A percentile compares a stretch with the other conserved stretches of the same genome.
These are phyloP conservation scores for Rhinatrema bivittatum DNA, from an alignment of 2,797 vertebrate species.

Conservation along the genomic window DNA sequence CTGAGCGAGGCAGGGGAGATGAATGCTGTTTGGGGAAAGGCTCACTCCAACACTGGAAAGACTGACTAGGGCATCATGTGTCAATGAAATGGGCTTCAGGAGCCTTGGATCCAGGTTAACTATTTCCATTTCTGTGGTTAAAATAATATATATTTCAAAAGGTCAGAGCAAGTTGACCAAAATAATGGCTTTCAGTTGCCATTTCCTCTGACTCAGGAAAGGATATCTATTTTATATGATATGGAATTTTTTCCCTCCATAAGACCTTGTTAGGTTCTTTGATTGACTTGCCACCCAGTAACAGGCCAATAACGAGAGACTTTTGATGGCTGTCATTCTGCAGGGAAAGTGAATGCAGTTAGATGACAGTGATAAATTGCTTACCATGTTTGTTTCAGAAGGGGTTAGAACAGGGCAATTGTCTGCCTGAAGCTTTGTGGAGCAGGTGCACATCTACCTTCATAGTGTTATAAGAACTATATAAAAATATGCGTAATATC, in stretches of 20 bases:
- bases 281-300: conserved; percentile 34
- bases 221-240: conserved; percentile 4
- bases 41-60: too few relatives aligned
- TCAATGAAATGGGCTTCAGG: too few relatives aligned
- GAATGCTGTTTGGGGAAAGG: too few relatives aligned
- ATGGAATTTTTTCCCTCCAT: conserved; percentile 15
- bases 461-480: conserved; percentile 4
- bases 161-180: too few relatives aligned
- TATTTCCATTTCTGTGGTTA: too few relatives aligned
- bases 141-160: too few relatives aligned
- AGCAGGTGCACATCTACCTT: conserved; percentile 12
- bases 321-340: conserved; percentile 33
- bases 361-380: conserved; percentile 41
- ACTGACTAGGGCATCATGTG: too few relatives aligned
- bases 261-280: conserved; percentile 25
- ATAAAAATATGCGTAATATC: background rate
- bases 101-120: too few relatives aligned
- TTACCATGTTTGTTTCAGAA: conserved; percentile 30
- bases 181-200: too few relatives aligned
- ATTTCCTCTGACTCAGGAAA: background rate
- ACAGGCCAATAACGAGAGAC: conserved; percentile 22
- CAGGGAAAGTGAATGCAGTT: conserved; percentile 28
- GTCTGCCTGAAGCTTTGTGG: conserved; percentile 15
- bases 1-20: too few relatives aligned
- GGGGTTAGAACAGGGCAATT: conserved; percentile 35